These are phyloP conservation scores for Clanis bilineata DNA, from an alignment of 2,888 invertebrate genomes.

Conservation along the genomic window DNA sequence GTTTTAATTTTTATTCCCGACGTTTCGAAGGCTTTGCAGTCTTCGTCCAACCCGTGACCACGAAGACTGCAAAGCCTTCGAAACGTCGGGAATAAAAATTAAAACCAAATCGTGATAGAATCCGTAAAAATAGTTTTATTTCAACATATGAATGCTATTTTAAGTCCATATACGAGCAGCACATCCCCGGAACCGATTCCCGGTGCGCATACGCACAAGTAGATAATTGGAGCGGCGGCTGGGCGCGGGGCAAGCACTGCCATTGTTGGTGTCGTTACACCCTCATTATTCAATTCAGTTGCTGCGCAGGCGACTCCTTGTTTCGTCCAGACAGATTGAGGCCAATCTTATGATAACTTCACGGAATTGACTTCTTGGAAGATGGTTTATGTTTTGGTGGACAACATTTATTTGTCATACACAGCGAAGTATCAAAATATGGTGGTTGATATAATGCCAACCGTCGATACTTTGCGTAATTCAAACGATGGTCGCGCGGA, in stretches of 20 bases:
- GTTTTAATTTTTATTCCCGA: too few species aligned
- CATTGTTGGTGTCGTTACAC: slow-evolving; percentile 78
- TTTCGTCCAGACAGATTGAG: slow-evolving; percentile 63
- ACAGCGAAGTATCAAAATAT: too few species aligned
- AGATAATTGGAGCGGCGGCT: slow-evolving; percentile 68
- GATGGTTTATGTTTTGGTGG: background rate
- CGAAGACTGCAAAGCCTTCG: too few species aligned
- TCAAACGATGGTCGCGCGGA: too few species aligned
- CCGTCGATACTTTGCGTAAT: too few species aligned
- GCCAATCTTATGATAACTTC: slow-evolving; percentile 53
- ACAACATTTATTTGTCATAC: background rate
- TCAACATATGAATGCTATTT: slow-evolving; percentile 6
- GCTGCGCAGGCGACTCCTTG: slow-evolving; percentile 62
- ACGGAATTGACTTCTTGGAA: slow-evolving; percentile 31
- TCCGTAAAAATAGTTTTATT: too few species aligned
- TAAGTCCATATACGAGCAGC: slow-evolving; percentile 46
- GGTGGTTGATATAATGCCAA: too few species aligned
- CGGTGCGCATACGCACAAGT: slow-evolving; percentile 64
- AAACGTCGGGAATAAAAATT: too few species aligned
- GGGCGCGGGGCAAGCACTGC: slow-evolving; percentile 47
- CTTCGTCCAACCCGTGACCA: too few species aligned
- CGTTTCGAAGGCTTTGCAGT: too few species aligned
- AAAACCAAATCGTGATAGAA: too few species aligned
- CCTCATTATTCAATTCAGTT: slow-evolving; percentile 79
- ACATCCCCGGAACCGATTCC: slow-evolving; percentile 55